Conservation (phyloP, 1,140 invertebrate species). For the Drosophila bocqueti region DNA sequence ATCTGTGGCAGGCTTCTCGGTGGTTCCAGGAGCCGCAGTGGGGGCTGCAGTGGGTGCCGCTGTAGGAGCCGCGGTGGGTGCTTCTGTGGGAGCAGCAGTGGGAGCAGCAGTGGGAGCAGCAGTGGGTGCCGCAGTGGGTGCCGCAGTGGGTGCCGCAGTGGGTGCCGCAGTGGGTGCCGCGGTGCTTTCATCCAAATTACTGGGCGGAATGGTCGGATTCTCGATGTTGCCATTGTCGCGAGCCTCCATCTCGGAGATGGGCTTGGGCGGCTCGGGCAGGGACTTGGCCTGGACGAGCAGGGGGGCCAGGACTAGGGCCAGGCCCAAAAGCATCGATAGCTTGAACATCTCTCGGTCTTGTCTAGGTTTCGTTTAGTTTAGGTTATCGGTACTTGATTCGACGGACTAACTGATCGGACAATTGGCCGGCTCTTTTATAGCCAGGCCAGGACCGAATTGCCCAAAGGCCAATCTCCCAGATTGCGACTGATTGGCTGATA, state of each 20-base stretch:
- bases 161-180: not conserved
- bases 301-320: conserved; percentile 24
- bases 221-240: conserved; percentile 65
- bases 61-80: not conserved
- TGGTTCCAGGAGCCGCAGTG: not conserved
- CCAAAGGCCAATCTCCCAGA: conserved; percentile 39
- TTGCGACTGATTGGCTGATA: conserved; percentile 45
- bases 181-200: conserved; percentile 34
- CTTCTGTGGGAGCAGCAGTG: not conserved
- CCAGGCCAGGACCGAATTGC: conserved; percentile 19
- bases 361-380: conserved; percentile 5
- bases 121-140: not conserved
- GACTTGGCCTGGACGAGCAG: not conserved
- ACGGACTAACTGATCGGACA: conserved; percentile 70
- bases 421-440: conserved; percentile 67
- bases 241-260: not conserved
- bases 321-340: conserved; percentile 8
- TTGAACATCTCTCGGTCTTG: conserved; percentile 29
- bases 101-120: not conserved
- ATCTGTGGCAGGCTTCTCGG: not conserved
- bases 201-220: conserved; percentile 64
- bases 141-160: not conserved
- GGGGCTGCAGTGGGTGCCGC: not conserved
- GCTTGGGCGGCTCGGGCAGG: conserved; percentile 19
- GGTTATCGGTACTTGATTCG: conserved; percentile 42